Base-by-base conservation (phyloP, 2,113 vertebrate species). In the Daubentonia madagascariensis region DNA sequence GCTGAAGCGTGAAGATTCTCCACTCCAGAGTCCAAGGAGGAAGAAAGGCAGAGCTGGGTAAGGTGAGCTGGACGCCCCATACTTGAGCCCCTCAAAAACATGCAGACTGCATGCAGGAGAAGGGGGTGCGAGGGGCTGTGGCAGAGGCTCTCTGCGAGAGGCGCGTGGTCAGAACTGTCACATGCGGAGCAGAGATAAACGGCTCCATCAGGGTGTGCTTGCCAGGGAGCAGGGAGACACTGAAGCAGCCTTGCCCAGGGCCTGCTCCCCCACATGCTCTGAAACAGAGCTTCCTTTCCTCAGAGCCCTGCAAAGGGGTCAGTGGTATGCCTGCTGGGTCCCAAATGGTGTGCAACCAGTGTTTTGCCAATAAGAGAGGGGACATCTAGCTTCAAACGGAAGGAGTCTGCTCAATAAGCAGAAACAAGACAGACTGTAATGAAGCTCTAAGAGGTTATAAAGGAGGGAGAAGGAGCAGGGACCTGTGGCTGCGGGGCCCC, bases 101-200 rank as follows among this genome's bases (percentile, higher is more conserved):
- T 3, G 8, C 14, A 28, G 18, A 1, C 18, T 4, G 20, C 35
- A 4, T 0, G 35, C 17, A 40, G 79, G 16, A 90, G 48, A 17
- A 88, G 48, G 0, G 35, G 16, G 22, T 8, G 1, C 2, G 5
- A 17, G 30, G 43, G 11, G 14, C 32, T 16, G 65, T 50, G 75
- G 40, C 7, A n/a, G 65, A 35, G 5, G 32, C 30, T 40, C 54
- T 37, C 79, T 28, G 5, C 25, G 8, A 32, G 73, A 13, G 28
- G 23, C 4, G 0, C 7, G 10, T 5, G 10, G 22, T 37, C 11
- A 25, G 30, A 0, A 20, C 5, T 37, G 6, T 61, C 37, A 17
- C 28, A 0, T 67, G 68, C 7, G 40, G 40, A 65, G 40, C 8
- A 2, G 61, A 81, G 81, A 45, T 65, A 72, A 67, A 25, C 17